Base-by-base conservation (phyloP, 2,888 invertebrate species). In the Tetragonula carbonaria region DNA sequence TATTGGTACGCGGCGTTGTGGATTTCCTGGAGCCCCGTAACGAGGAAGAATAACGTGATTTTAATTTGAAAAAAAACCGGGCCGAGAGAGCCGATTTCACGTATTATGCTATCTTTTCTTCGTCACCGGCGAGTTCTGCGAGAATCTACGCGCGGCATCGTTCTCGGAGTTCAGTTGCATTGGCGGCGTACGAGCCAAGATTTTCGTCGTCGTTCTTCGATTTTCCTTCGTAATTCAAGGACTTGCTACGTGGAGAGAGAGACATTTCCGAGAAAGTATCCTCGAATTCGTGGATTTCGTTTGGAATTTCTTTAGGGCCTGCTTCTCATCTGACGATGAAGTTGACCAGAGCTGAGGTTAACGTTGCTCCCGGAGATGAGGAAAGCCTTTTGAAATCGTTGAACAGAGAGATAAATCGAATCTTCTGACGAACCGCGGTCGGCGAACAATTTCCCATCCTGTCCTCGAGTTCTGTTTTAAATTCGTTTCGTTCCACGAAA, bases 371-470 rank as follows among this genome's bases (percentile, higher is more conserved):
- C 33, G 67, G 14, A n/a, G 18, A 53, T 13, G 23, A 53, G 21
- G 51, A 16, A 59, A 59, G 18, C 28, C 21, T 51, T 38, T 59
- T 38, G 13, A 18, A 21, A 57, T 84, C 74, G 59, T 75, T 72
- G 67, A 68, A 72, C 74, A 59, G 63, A 75, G 70, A 79, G 83
- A 83, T 76, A 83, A 83, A 85, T 68, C 62, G 67, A 70, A 85
- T 83, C 45, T 62, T 73, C 53, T 74, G 84, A 76, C 65, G 68
- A 83, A 76, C 28, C 75, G 53, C 59, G 68, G 16, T 14, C 68
- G 59, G 73, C 59, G 65, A 79, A 85, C 80, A 67, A 84, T 84
- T 82, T 82, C 83, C 85, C 80, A 70, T 86, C 76, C 59, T 59
- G n/a, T 11, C 66, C 75, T 78, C 14, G 78, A 85, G 83, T 80